These are phyloP conservation scores for Myiopsitta monachus DNA, from an alignment of 2,113 vertebrate species.

Conservation along the genomic window DNA sequence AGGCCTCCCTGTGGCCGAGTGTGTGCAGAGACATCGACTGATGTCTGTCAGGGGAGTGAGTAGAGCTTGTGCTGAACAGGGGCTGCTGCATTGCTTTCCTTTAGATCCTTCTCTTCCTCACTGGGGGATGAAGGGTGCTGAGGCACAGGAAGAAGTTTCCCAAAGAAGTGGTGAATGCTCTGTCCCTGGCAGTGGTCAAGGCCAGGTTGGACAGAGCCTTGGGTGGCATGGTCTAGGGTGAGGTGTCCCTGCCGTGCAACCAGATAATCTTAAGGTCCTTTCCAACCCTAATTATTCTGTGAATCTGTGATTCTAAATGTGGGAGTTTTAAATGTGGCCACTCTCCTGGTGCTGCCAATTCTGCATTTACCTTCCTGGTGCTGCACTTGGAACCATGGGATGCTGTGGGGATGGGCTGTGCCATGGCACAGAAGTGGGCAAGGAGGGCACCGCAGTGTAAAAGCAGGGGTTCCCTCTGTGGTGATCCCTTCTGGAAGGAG, in stretches of 20 bases:
- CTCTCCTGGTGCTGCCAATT: background rate
- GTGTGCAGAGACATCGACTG: background rate
- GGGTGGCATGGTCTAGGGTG: background rate
- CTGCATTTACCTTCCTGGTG: background rate
- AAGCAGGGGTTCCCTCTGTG: background rate
- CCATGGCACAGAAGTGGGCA: no score
- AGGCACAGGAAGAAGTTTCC: background rate
- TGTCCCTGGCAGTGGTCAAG: background rate
- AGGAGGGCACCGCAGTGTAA: background rate
- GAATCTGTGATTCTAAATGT: background rate
- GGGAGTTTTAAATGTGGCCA: background rate
- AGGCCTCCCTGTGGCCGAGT: background rate
- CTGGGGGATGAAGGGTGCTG: background rate
- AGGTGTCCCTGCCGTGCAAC: background rate
- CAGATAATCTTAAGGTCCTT: background rate
- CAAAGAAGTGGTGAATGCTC: background rate
- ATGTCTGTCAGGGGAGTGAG: conserved; percentile 45
- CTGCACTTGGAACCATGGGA: rapidly evolving
- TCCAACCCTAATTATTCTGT: background rate
- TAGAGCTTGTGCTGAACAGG: background rate
- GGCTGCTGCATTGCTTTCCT: background rate
- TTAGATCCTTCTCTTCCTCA: rapidly evolving
- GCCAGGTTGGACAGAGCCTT: background rate
- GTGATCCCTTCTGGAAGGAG: background rate
- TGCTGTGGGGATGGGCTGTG: background rate